Evolutionary conservation across 2,113 vertebrate genomes (phyloP).

Genomic region (Vulpes lagopus): DNA sequence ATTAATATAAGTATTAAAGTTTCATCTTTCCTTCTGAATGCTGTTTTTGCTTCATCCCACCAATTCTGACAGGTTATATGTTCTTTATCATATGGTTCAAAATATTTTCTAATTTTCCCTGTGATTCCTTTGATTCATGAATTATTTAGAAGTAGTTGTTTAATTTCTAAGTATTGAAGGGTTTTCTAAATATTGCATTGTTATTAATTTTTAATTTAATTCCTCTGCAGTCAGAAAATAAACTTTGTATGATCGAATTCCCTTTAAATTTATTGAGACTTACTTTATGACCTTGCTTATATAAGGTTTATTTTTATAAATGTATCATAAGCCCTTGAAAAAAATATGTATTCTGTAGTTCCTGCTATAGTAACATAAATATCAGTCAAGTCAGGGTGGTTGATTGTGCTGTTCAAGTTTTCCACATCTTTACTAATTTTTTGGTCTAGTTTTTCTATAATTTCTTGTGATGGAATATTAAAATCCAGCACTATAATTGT

Average conservation of each 20-base stretch:
- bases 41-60: background rate
- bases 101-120: constrained; percentile 28
- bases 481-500: background rate
- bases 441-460: constrained; percentile 16
- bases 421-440: background rate
- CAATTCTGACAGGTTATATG: background rate
- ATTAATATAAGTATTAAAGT: constrained; percentile 4
- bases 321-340: background rate
- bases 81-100: constrained; percentile 1
- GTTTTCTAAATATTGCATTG: background rate
- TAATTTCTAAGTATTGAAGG: constrained; percentile 35
- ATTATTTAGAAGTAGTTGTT: constrained; percentile 41
- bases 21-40: background rate
- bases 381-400: background rate
- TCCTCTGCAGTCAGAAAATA: background rate
- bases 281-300: background rate
- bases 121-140: background rate
- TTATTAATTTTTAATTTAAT: constrained; percentile 58
- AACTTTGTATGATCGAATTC: background rate
- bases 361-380: background rate
- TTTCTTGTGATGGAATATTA: background rate
- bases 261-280: background rate
- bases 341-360: background rate
- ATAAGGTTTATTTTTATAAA: background rate
- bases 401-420: constrained; percentile 15